A percentile compares a stretch with the other conserved stretches of the same genome.
These are phyloP conservation scores for Anagrus nilaparvatae DNA, from an alignment of 1,140 invertebrate genomes.

Conservation along the genomic window DNA sequence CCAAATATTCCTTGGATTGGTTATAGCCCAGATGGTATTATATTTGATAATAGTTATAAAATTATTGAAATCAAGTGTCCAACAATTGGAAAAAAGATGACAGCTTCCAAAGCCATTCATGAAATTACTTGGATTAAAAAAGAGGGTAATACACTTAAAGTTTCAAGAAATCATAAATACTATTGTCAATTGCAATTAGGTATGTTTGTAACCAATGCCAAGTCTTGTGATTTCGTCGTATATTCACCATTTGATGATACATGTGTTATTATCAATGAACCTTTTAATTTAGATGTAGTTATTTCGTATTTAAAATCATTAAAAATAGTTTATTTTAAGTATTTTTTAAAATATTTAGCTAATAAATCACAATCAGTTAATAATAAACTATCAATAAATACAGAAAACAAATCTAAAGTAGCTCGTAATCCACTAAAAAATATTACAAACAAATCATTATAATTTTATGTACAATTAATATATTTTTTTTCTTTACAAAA, in stretches of 20 bases:
- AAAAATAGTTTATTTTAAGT: background rate
- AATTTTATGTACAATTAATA: too few relatives aligned
- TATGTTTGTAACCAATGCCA: background rate
- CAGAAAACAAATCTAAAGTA: too few relatives aligned
- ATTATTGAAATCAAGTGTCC: slow-evolving; percentile 1
- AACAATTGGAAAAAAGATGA: slow-evolving; percentile 1
- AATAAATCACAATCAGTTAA: too few relatives aligned
- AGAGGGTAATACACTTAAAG: background rate
- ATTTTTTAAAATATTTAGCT: background rate
- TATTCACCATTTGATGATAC: background rate
- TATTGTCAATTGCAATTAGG: background rate
- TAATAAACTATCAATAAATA: too few relatives aligned
- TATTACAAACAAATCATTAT: too few relatives aligned
- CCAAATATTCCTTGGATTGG: background rate
- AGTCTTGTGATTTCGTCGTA: background rate
- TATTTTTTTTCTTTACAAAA: too few relatives aligned
- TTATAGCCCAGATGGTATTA: background rate
- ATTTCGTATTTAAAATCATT: background rate
- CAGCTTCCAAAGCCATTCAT: too few relatives aligned
- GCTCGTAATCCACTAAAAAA: too few relatives aligned
- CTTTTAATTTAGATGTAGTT: background rate
- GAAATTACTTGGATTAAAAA: background rate
- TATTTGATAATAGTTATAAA: background rate
- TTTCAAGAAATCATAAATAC: background rate
- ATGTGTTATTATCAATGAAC: background rate